phyloP scores from a whole-genome alignment of 2,888 invertebrate genomes.

The Cosmopolites sordidus region DNA sequence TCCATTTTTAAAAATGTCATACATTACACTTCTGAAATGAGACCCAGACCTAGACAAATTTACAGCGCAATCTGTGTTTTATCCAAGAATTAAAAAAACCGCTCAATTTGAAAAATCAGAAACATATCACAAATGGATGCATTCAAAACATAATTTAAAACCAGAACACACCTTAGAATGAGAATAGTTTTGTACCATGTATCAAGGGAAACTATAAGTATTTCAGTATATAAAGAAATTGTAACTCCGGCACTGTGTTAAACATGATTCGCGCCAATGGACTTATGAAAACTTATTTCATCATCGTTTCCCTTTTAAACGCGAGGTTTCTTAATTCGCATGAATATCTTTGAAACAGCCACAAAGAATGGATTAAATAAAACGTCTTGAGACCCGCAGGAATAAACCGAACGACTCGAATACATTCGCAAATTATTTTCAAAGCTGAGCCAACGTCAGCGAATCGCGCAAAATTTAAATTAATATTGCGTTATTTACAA shows the following conservation, averaged over 20 bases:
- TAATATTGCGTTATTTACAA: conserved; percentile 31
- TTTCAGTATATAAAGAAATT: too few relatives aligned
- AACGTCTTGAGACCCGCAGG: conserved; percentile 17
- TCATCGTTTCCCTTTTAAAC: conserved; percentile 21
- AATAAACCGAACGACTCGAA: conserved; percentile 19
- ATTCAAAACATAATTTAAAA: too few relatives aligned
- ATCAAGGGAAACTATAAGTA: too few relatives aligned
- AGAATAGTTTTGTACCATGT: too few relatives aligned
- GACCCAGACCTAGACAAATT: too few relatives aligned
- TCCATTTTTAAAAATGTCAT: too few relatives aligned
- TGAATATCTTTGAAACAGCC: conserved; percentile 25
- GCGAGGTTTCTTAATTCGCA: conserved; percentile 25
- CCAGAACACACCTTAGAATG: too few relatives aligned
- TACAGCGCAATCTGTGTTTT: too few relatives aligned
- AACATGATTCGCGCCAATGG: conserved; percentile 8
- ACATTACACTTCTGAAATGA: too few relatives aligned
- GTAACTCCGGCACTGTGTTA: neutral
- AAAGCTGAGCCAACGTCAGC: conserved; percentile 17
- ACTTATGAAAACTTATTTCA: conserved; percentile 15
- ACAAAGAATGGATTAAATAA: conserved; percentile 29
- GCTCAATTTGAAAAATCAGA: too few relatives aligned
- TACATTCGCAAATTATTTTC: conserved; percentile 25
- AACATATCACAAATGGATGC: too few relatives aligned
- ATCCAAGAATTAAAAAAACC: too few relatives aligned
- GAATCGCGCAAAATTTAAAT: conserved; percentile 32